phyloP scores from a whole-genome alignment of 2,888 invertebrate genomes.

The Dryomyza anilis region DNA sequence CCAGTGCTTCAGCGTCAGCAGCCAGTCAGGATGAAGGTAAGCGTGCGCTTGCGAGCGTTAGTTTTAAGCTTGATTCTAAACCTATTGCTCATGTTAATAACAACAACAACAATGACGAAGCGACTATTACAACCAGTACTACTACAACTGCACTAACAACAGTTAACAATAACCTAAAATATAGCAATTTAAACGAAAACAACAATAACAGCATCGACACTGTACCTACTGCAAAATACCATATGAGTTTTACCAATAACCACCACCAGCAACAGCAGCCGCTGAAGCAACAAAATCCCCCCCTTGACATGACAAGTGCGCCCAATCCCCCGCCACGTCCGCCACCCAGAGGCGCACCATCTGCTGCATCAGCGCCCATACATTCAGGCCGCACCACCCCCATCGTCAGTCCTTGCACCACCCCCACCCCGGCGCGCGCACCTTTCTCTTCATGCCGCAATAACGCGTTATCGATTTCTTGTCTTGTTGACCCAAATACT shows the following conservation, averaged over 20 bases:
- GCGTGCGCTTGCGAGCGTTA: slow-evolving; percentile 33
- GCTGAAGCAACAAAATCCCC: slow-evolving; percentile 29
- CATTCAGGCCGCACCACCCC: too few relatives aligned
- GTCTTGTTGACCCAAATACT: slow-evolving; percentile 52
- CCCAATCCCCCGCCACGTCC: too few relatives aligned
- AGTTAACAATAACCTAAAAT: slow-evolving; percentile 32
- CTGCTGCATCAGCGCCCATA: too few relatives aligned
- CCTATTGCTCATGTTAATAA: slow-evolving; percentile 47
- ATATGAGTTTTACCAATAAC: too few relatives aligned
- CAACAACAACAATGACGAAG: slow-evolving; percentile 36
- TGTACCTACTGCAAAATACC: slow-evolving; percentile 22
- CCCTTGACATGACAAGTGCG: too few relatives aligned
- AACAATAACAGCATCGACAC: slow-evolving; percentile 27
- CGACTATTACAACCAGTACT: slow-evolving; percentile 17
- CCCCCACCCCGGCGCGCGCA: too few relatives aligned
- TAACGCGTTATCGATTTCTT: slow-evolving; percentile 35
- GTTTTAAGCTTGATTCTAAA: slow-evolving; percentile 27
- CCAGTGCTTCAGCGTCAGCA: slow-evolving; percentile 31
- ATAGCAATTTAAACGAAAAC: too few relatives aligned
- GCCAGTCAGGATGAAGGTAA: slow-evolving; percentile 59
- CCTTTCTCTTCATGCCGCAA: slow-evolving; percentile 19
- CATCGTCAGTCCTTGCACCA: too few relatives aligned
- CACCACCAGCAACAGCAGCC: slow-evolving; percentile 30
- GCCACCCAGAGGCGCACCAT: too few relatives aligned
- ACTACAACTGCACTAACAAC: slow-evolving; percentile 15